A percentile compares a stretch with the other conserved stretches of the same genome.
Evolutionary conservation across 2,888 invertebrate species (phyloP).

Genomic region (Drosophila ochracea): DNA sequence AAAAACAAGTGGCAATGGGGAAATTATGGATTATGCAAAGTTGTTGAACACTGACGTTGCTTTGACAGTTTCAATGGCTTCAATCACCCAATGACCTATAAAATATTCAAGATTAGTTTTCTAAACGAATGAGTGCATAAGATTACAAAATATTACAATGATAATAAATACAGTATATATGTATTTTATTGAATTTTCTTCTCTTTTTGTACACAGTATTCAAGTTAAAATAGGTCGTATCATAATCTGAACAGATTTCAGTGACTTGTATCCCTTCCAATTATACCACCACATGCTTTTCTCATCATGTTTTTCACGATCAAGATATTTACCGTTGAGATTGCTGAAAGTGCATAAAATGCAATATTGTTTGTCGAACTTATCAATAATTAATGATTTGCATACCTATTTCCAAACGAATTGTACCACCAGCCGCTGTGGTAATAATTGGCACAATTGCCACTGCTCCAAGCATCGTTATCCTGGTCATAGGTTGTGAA

Average conservation of each 20-base stretch:
- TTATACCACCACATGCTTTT: slow-evolving; percentile 35
- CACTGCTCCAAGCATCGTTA: background rate
- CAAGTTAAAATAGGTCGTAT: slow-evolving; percentile 18
- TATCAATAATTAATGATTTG: background rate
- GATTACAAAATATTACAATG: background rate
- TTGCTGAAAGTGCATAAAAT: slow-evolving; percentile 23
- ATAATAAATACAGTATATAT: background rate
- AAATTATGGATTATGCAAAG: slow-evolving; percentile 68
- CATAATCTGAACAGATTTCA: slow-evolving; percentile 35
- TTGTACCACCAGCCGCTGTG: slow-evolving; percentile 18
- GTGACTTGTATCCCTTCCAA: slow-evolving; percentile 15
- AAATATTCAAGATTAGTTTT: slow-evolving; percentile 23
- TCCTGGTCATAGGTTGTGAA: slow-evolving; percentile 23
- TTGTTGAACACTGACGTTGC: slow-evolving; percentile 32
- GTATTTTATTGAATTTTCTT: background rate
- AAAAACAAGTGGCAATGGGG: slow-evolving; percentile 52
- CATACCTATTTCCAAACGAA: slow-evolving; percentile 17
- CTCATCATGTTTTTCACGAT: rapidly evolving
- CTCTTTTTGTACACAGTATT: background rate
- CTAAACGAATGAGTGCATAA: background rate
- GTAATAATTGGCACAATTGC: slow-evolving; percentile 13
- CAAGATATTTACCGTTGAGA: slow-evolving; percentile 28
- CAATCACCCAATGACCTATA: slow-evolving; percentile 16
- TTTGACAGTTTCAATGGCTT: slow-evolving; percentile 22
- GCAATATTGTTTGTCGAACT: background rate